Evolutionary conservation across 2,888 invertebrate species (phyloP), one percentile per base, ranked within the genome.

Genomic region (Adelphocoris suturalis): DNA sequence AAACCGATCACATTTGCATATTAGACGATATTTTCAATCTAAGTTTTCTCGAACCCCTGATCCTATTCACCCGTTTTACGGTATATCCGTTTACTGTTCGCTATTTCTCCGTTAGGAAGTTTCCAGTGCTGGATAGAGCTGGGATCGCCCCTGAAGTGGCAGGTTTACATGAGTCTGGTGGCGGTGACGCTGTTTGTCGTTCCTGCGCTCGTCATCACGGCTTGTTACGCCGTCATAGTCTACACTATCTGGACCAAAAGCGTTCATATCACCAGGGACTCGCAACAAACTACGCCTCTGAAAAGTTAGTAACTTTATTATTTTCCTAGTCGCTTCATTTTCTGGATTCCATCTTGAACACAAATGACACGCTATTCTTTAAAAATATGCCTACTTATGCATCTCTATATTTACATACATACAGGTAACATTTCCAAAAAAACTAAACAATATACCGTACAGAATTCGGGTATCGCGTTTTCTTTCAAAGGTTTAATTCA

Each of bases 141-240:
- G 89, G 91, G 92, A 0, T 92, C 92, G n/a, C 92, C 92, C 12
- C 93, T 93, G 92, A 93, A 94, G 86, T 94, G 94, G 94, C 94
- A 94, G 93, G 86, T 91, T 48, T 95, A 95, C 92, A 93, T 95
- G 92, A 93, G 94, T 3, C 92, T 94, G 86, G 93, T 94, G 28
- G 93, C 94, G 0, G 91, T 94, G 14, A 93, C 93, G 0, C 92
- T 95, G 16, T 94, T 95, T 92, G 93, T 94, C 91, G 92, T 95
- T 46, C 95, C 95, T 3, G 94, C 94, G 23, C 92, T 94, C 90
- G 94, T 94, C 91, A 95, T 95, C 90, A 93, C 94, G 7, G 93
- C 93, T 23, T 95, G 95, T 92, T 95, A 95, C 92, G 93, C 94
- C 11, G 93, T 94, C 92, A 95, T 95, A 92, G 94, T 95, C 85